Evolutionary conservation across 2,888 invertebrate genomes (phyloP).

Genomic region (Gastracanthus pulcherrimus): DNA sequence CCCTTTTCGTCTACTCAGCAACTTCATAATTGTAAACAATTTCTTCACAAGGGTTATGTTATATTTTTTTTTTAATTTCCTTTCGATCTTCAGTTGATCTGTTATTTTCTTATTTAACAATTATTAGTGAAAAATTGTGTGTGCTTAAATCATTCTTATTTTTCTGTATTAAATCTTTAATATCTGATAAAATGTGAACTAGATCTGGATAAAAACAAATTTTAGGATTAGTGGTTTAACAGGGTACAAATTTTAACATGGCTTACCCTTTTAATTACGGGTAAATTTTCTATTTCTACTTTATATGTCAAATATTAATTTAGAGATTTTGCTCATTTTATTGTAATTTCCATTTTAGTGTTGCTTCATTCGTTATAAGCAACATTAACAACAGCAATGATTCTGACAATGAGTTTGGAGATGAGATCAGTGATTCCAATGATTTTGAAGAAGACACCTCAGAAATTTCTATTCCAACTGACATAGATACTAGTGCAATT

Average conservation of each 20-base stretch:
- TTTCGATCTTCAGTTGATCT: too few species aligned
- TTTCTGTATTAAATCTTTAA: background rate
- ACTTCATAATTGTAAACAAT: too few species aligned
- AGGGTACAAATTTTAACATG: background rate
- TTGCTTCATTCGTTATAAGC: constrained; percentile 15
- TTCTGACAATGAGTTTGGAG: constrained; percentile 25
- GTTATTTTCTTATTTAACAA: too few species aligned
- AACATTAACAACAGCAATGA: constrained; percentile 4
- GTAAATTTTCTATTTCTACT: background rate
- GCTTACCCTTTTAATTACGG: too few species aligned
- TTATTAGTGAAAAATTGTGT: too few species aligned
- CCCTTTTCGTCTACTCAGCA: too few species aligned
- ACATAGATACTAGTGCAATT: constrained; percentile 14
- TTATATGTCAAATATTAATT: background rate
- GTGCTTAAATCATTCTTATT: too few species aligned
- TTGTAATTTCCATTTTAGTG: background rate
- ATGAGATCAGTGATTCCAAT: background rate
- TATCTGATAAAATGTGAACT: background rate
- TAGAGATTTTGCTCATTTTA: background rate
- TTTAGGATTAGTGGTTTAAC: background rate
- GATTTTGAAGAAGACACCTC: background rate
- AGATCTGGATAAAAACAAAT: too few species aligned
- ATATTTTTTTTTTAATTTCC: too few species aligned
- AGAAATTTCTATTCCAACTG: constrained; percentile 13
- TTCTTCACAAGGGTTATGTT: too few species aligned